These are phyloP conservation scores for Apeira syringaria DNA, from an alignment of 2,888 invertebrate genomes.

Conservation along the genomic window DNA sequence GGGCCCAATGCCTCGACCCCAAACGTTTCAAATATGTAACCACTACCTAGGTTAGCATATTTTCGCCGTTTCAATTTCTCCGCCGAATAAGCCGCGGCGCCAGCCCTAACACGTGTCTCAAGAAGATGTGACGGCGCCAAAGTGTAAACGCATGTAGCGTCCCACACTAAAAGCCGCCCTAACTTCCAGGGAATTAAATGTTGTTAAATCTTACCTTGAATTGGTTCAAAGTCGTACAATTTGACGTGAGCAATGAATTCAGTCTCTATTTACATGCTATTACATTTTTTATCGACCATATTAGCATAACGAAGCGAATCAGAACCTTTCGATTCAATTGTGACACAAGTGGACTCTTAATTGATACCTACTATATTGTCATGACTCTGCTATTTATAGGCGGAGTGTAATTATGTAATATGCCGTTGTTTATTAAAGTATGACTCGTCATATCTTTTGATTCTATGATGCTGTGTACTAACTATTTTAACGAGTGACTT, in stretches of 20 bases:
- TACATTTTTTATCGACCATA: constrained; percentile 17
- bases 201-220: constrained; percentile 3
- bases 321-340: constrained; percentile 9
- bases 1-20: too few species aligned
- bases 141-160: too few species aligned
- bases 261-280: constrained; percentile 13
- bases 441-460: constrained; percentile 14
- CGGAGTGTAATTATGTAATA: constrained; percentile 13
- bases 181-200: too few species aligned
- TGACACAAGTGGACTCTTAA: constrained; percentile 13
- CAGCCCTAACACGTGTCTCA: too few species aligned
- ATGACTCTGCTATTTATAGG: constrained; percentile 12
- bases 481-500: background rate
- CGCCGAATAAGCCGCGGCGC: too few species aligned
- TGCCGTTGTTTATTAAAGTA: constrained; percentile 13
- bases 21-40: too few species aligned
- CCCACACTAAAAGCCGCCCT: too few species aligned
- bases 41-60: too few species aligned
- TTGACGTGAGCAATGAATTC: constrained; percentile 12
- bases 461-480: constrained; percentile 2
- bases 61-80: too few species aligned
- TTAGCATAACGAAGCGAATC: constrained; percentile 15
- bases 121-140: too few species aligned
- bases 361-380: constrained; percentile 17
- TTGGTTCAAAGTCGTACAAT: constrained; percentile 8